Evolutionary conservation across 2,113 vertebrate species (phyloP), one percentile per base, ranked within the genome.

Genomic region (Phalacrocorax brasilianus): DNA sequence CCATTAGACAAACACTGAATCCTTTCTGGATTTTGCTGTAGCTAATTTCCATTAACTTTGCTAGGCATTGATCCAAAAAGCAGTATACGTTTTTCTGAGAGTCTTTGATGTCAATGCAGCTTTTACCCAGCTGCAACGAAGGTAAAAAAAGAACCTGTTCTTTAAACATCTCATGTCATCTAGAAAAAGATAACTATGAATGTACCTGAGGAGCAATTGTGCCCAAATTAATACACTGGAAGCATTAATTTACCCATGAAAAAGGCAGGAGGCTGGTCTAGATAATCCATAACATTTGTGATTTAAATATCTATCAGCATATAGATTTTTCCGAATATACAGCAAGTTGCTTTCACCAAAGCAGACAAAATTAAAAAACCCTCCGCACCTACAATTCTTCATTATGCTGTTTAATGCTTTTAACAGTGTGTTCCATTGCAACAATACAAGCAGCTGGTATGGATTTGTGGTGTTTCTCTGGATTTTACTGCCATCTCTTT

Each of bases 31-130:
- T 70, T 96, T 90, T 82, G 53, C 74, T 89, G 56, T 23, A 87
- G 58, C 65, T 96, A 58, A 93, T 93, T 95, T 95, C 84, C 88
- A 87, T 93, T 92, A 93, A 58, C 74, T 87, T 68, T 61, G 14
- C 80, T 45, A 91, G 80, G 73, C 92, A 95, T 11, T 71, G 47
- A 93, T 94, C 82, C 65, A 91, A 95, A 96, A 90, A 82, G 35
- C 81, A 78, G 50, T 21, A 94, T 32, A 33, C 38, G 8, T 91
- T 85, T 95, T 95, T 72, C 70, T 82, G 63, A 49, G 23, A 61
- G 75, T 42, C 61, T 61, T 33, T 95, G 85, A 96, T 93, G 66
- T 71, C 62, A 88, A 49, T 38, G 32, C 66, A 89, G 62, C 65
- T 95, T 91, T 75, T 45, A 81, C 14, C 15, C 66, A 77, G 75